Evolutionary conservation across 2,113 vertebrate genomes (phyloP), one percentile per base, ranked within the genome.

Genomic region (Glaucidium brasilianum): DNA sequence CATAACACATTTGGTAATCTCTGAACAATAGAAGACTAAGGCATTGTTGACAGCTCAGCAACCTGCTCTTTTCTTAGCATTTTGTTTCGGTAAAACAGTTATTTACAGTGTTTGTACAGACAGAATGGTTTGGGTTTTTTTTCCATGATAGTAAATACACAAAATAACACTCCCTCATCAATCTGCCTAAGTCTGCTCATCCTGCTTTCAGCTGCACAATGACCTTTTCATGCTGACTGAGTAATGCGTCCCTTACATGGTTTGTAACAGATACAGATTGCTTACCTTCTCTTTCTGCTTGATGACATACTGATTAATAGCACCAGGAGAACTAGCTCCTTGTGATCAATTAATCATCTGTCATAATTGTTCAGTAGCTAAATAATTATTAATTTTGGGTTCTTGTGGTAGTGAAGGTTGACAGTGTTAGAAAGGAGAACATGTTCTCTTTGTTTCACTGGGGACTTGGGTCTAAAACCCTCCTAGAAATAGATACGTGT

Each of bases 341-440:
- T 97, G 94, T 94, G 94, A 97, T 97, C 93, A 98, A 98, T 98
- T 98, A 98, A 97, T 98, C 97, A 97, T 72, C 87, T 97, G 98
- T 96, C 98, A 97, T 98, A 98, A 98, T 97, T 97, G 92, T 89
- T 98, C 91, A 96, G 94, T 75, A 93, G 85, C 96, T 98, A 98
- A 98, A 98, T 97, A 97, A 97, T 97, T 98, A 98, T 97, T 98
- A 98, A 98, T 98, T 97, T 96, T 74, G 60, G 25, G 45, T 78
- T 15, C 74, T 95, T 83, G 50, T 50, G 79, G 94, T 92, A 95
- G 92, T 45, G 87, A 93, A 97, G 49, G 92, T 97, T 97, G 97
- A 97, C 96, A 97, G 17, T 63, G 56, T 93, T 85, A 67, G 81
- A 94, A 94, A 96, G 84, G 95, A 80, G 94, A 94, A 53, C n/a